Evolutionary conservation across 2,113 vertebrate species (phyloP).

Genomic region (Solea solea): DNA sequence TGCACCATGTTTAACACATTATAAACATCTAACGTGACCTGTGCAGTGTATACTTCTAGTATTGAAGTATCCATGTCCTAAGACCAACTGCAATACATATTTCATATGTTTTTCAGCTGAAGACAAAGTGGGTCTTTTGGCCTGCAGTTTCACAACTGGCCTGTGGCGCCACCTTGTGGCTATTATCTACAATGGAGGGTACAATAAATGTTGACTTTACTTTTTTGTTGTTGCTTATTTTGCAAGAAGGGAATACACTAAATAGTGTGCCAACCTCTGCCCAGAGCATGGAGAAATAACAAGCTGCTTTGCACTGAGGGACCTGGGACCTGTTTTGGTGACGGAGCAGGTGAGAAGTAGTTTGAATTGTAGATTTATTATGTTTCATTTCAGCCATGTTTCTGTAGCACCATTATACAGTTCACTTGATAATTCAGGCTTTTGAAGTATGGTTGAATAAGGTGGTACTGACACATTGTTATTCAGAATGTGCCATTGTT

Average conservation of each 20-base stretch:
- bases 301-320: background rate
- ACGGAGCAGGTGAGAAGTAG: background rate
- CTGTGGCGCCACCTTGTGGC: slow-evolving; percentile 62
- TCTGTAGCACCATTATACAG: background rate
- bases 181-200: background rate
- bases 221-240: slow-evolving; percentile 26
- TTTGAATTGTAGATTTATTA: background rate
- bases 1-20: too few species aligned
- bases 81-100: too few species aligned
- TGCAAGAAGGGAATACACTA: background rate
- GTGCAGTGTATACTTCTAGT: too few species aligned
- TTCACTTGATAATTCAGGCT: too few species aligned
- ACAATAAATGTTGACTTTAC: slow-evolving; percentile 4
- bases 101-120: background rate
- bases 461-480: too few species aligned
- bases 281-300: background rate
- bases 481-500: too few species aligned
- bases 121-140: background rate
- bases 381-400: background rate
- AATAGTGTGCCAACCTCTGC: slow-evolving; percentile 41
- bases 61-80: too few species aligned
- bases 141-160: slow-evolving; percentile 6
- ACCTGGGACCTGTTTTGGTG: background rate
- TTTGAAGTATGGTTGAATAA: too few species aligned
- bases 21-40: too few species aligned